Base-by-base conservation (phyloP, 53 echinoderm and acorn worm genomes). In the Echinometra lucunter region DNA sequence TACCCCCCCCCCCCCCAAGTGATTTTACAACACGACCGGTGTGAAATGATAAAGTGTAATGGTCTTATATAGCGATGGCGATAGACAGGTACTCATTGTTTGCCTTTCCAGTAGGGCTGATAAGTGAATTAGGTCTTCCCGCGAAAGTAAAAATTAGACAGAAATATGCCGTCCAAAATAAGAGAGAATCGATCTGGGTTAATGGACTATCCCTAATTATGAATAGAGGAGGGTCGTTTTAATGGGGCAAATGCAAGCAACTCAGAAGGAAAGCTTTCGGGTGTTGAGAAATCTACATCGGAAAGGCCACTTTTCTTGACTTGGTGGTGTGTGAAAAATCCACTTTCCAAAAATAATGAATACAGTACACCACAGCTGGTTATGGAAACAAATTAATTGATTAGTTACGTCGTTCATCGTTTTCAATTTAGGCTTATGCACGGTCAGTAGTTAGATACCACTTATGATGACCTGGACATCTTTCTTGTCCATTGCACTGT, bases 101-200 rank as follows among this genome's bases (percentile, higher is more conserved):
- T 69, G 69, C 69, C 12, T 28, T 69, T 28, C 10, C 34, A 28
- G 34, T 9, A n/a, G 12, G 34, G 1, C 8, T 69, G 34, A 69
- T 69, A 69, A 34, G 32, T 69, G 13, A 69, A 69, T 69, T 32
- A 69, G 34, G 9, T 69, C 32, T 69, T 12, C 32, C 30, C 6
- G 6, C 0, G 0, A 32, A 32, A 67, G 5, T 2, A 47, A 47
- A 47, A 47, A 47, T 47, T 47, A 47, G 9, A 47, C 4, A 47
- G 9, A 47, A 60, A 60, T 2, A 8, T 30, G 32, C 16, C 72
- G 35, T 72, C 72, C 72, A 30, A 13, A 32, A 35, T 10, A 13
- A 34, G 72, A 72, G 35, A 78, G 78, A 78, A 19, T 78, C 38
- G 42, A 78, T 78, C 18, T 78, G 23, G 78, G 40, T 78, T 78